Evolutionary conservation across 2,797 vertebrate species (phyloP).

Genomic region (Coendou prehensilis): DNA sequence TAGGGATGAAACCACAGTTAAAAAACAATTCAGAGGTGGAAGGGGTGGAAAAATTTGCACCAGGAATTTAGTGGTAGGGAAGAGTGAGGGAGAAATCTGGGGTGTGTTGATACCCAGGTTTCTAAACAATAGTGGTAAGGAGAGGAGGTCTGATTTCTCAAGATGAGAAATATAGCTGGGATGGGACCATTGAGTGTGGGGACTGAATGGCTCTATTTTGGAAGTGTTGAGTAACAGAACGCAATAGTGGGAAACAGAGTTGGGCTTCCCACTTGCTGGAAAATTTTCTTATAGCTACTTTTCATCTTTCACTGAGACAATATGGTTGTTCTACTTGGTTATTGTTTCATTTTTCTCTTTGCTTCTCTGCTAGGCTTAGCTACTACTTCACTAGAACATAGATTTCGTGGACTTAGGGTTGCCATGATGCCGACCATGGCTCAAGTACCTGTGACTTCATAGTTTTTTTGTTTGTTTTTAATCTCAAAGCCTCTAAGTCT

Average conservation of each 20-base stretch:
- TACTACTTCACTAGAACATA: neutral
- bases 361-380: neutral
- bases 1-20: slow-evolving; percentile 26
- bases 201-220: neutral
- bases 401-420: neutral
- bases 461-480: slow-evolving; percentile 1
- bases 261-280: neutral
- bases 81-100: slow-evolving; percentile 1
- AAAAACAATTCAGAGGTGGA: neutral
- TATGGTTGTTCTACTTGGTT: neutral
- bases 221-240: neutral
- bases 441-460: neutral
- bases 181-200: neutral
- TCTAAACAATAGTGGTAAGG: neutral
- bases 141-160: neutral
- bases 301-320: neutral
- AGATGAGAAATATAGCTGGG: neutral
- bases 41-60: neutral
- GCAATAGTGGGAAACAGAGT: neutral
- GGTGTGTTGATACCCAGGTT: neutral
- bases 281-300: neutral
- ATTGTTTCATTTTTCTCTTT: neutral
- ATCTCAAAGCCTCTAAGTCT: neutral
- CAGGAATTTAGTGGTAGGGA: neutral
- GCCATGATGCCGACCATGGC: neutral